A percentile compares a stretch with the other conserved stretches of the same genome.
phyloP scores from a whole-genome alignment of 2,888 invertebrate genomes.

The Acrocyrtus sp. region DNA sequence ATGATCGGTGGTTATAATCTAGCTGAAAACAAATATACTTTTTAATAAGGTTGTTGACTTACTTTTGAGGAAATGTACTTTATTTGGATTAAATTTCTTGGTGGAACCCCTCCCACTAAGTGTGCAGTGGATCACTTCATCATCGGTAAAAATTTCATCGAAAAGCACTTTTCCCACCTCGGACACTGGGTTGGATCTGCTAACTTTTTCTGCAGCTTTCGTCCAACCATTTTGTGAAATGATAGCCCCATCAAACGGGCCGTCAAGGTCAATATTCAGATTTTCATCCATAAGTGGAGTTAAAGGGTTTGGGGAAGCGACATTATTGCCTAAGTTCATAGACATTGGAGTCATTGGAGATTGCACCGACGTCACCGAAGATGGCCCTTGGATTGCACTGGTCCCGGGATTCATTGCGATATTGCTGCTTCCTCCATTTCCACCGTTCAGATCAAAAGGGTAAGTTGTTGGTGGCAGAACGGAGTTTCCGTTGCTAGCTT shows the following conservation, averaged over 20 bases:
- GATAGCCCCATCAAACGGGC: constrained; percentile 33
- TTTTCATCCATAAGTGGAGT: constrained; percentile 12
- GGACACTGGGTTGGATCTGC: constrained; percentile 32
- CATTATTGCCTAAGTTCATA: constrained; percentile 5
- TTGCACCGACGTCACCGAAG: constrained; percentile 22
- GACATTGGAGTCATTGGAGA: constrained; percentile 3
- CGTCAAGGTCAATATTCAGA: constrained; percentile 34
- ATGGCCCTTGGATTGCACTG: constrained; percentile 40
- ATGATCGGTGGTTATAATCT: not conserved
- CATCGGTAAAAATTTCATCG: constrained; percentile 46
- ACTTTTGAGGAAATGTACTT: constrained; percentile 46
- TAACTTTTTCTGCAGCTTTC: constrained; percentile 31
- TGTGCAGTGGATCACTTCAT: constrained; percentile 43
- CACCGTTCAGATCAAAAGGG: constrained; percentile 29
- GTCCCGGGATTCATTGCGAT: constrained; percentile 32
- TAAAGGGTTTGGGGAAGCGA: constrained; percentile 16
- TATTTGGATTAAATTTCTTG: constrained; percentile 43
- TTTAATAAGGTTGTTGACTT: constrained; percentile 12
- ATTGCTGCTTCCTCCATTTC: not conserved
- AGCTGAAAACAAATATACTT: no score
- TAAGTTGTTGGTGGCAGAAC: constrained; percentile 32
- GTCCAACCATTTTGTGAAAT: constrained; percentile 23
- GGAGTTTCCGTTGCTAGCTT: constrained; percentile 10
- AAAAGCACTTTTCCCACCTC: constrained; percentile 47
- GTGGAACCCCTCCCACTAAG: constrained; percentile 39